Evolutionary conservation across 2,113 vertebrate genomes (phyloP), one percentile per base, ranked within the genome.

Genomic region (Piliocolobus tephrosceles): DNA sequence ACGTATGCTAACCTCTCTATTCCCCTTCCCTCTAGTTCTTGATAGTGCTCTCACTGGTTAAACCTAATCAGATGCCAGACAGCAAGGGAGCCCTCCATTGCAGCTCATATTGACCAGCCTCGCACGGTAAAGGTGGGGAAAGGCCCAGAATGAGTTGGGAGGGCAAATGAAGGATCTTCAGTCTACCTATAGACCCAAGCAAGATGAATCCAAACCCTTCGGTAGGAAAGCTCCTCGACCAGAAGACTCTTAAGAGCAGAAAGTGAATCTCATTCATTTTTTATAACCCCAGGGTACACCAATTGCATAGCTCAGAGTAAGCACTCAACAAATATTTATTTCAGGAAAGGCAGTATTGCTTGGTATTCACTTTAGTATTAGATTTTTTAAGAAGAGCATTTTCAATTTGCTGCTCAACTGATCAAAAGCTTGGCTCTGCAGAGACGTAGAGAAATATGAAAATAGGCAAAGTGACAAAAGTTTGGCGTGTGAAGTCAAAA

Each of bases 401-500:
- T 96, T 97, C 91, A 96, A 93, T 93, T 94, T 96, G 79, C 93
- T 89, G n/a, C 94, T 93, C 66, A 85, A 92, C 94, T 0, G 14
- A 97, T 97, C 95, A 94, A 95, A 97, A 73, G 66, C 93, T 75
- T 80, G 87, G 94, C 97, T 96, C 88, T 72, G 14, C 35, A 86
- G 95, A 97, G 94, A 94, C 79, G 55, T 40, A 80, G 58, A 97
- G 95, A 97, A 97, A 94, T 72, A 96, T 70, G 88, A 95, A 97
- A 97, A 95, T 47, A 96, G 89, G 94, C 94, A 91, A 93, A 94
- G 88, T 97, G 98, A 97, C 97, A 97, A 92, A 97, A 94, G 90
- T 93, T 96, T 97, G 94, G 95, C 97, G 86, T 76, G 55, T 75
- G 52, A 96, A 96, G 94, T 97, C 94, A 94, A 92, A 97, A 76